Evolutionary conservation across 2,888 invertebrate species (phyloP), one percentile per base, ranked within the genome.

Genomic region (Amphipyra berbera): DNA sequence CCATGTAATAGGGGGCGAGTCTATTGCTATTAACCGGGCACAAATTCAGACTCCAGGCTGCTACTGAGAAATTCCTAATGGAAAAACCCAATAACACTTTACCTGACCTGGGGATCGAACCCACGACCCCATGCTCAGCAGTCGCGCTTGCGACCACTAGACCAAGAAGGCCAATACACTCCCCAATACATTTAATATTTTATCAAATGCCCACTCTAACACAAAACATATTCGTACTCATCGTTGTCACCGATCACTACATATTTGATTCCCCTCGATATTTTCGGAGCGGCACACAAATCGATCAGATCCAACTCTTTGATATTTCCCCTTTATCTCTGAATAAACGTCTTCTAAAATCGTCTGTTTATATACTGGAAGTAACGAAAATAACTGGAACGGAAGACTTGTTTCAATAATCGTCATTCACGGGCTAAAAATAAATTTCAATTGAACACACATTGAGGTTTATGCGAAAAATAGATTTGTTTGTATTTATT

Each of bases 201-300:
- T 21, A 21, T 21, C 21, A 21, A 21, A 21, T 21, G 21, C 58
- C 10, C 0, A 9, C 45, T 59, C 53, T 9, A 59, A 57, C 2
- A 49, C 38, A 42, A 53, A 45, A 64, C 56, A 73, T 44, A 58
- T 72, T 72, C 73, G 15, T n/a, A 57, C 49, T 61, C 65, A 10
- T 13, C 8, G 30, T 37, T 53, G 54, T 64, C 57, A 76, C 52
- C 65, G 53, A 62, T 69, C 61, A 67, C 66, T 66, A 60, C 57
- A 60, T 64, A 66, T 68, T 70, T 60, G 67, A 80, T 78, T 68
- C 53, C 35, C 38, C 40, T 33, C 59, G 38, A 66, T 74, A 62
- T 78, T 64, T 70, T 60, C 27, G 41, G 60, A 60, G 49, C 62
- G 67, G 47, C 47, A 58, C 53, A 47, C 53, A 61, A 61, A 80